Base-by-base conservation (phyloP, 35 echinoderm and acorn worm genomes). In the Eucidaris tribuloides region DNA sequence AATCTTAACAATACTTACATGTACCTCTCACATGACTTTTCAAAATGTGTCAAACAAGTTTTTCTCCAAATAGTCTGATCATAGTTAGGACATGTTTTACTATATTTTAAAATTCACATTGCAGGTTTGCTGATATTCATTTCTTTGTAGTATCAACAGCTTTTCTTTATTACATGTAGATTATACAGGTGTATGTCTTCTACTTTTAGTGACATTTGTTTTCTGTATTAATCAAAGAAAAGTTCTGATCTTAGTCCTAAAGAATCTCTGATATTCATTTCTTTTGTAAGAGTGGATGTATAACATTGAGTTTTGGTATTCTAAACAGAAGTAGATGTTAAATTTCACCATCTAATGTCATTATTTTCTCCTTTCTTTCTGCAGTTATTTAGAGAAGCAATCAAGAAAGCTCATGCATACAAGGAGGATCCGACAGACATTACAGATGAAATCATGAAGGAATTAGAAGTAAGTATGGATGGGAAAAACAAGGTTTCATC, bases 381-480 rank as follows among this genome's bases (percentile, higher is more conserved):
- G 1, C 79, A 97, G 94, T 70, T 97, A 28, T 97, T 97, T 70
- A 64, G 94, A 65, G 90, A 97, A 78, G 94, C 94, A 7, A 87
- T 97, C 38, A 97, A 90, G 30, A 48, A 57, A 84, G 94, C 94
- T 45, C 76, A 84, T 6, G 68, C 79, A 14, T 97, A 97, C 77
- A 97, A 97, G 54, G 86, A 82, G 30, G 93, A 97, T 50, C 82
- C 94, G 4, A 97, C 94, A 52, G 94, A 97, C 58, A 93, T 97
- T 50, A 97, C 89, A 83, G 94, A 97, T 80, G 90, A 92, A 79
- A 91, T 97, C 19, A 85, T 97, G 80, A 71, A 82, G 82, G 94
- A 97, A 83, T 89, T 97, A 89, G 94, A 97, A 90, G 94, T 92
- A 44, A 79, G 76, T 81, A 20, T 15, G 7, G 11, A 31, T 65